Evolutionary conservation across 2,888 invertebrate species (phyloP).

Genomic region (Papilio elwesi): DNA sequence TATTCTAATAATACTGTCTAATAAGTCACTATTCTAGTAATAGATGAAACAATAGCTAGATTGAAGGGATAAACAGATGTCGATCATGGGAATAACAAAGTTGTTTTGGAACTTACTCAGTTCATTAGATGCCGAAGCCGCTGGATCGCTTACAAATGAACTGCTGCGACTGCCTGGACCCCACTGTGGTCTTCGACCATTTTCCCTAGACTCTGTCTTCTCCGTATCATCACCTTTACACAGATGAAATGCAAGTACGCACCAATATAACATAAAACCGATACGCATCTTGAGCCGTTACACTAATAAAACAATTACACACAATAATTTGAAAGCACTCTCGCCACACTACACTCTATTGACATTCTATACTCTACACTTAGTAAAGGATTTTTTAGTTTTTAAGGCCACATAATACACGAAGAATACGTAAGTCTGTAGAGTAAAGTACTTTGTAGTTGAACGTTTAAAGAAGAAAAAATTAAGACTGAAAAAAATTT

Average conservation of each 20-base stretch:
- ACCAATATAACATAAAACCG: constrained; percentile 81
- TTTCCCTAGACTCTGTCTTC: constrained; percentile 74
- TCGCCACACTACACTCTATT: constrained; percentile 67
- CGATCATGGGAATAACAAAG: constrained; percentile 58
- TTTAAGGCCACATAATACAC: constrained; percentile 73
- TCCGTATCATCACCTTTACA: constrained; percentile 79
- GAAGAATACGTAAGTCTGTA: constrained; percentile 66
- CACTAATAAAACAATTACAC: constrained; percentile 69
- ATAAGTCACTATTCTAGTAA: constrained; percentile 33
- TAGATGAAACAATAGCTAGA: constrained; percentile 45
- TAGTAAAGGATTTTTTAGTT: constrained; percentile 57
- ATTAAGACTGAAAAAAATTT: constrained; percentile 65
- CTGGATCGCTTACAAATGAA: constrained; percentile 68
- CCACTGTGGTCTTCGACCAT: constrained; percentile 74
- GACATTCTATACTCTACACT: constrained; percentile 71
- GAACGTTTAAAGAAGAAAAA: constrained; percentile 63
- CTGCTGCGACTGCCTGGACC: constrained; percentile 70
- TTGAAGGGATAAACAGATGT: constrained; percentile 74
- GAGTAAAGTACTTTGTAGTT: constrained; percentile 39
- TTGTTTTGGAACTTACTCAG: constrained; percentile 72
- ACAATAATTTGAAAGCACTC: constrained; percentile 65
- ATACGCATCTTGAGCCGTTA: constrained; percentile 80
- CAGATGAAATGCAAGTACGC: constrained; percentile 79
- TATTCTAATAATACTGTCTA: constrained; percentile 24
- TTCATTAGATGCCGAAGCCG: constrained; percentile 70